Evolutionary conservation across 2,797 vertebrate genomes (phyloP).

Genomic region (Amazonetta brasiliensis): DNA sequence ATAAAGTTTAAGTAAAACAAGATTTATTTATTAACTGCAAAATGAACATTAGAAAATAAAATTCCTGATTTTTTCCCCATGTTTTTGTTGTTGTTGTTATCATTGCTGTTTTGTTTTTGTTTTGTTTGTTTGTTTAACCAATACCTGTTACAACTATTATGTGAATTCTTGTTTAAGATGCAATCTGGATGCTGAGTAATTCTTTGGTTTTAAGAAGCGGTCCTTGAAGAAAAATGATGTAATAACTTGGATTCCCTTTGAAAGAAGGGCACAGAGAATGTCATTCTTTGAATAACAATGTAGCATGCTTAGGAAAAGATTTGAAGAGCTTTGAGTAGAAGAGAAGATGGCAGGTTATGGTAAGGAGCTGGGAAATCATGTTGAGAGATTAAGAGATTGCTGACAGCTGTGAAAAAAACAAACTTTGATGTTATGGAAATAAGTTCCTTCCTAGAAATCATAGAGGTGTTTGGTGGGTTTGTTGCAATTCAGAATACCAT

Average conservation of each 20-base stretch:
- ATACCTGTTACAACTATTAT: background rate
- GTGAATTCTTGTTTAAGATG: background rate
- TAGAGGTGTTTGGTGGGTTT: background rate
- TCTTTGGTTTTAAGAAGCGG: background rate
- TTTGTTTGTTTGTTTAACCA: background rate
- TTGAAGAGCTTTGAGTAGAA: background rate
- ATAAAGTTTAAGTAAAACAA: background rate
- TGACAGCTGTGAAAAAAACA: background rate
- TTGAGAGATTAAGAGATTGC: background rate
- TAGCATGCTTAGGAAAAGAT: background rate
- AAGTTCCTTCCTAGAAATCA: background rate
- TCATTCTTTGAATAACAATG: background rate
- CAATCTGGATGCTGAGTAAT: background rate
- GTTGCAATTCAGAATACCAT: background rate
- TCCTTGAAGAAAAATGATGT: background rate
- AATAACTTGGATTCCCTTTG: background rate
- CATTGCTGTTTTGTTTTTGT: no score
- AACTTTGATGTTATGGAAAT: background rate
- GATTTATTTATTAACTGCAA: background rate
- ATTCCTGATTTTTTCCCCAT: no score
- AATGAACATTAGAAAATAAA: background rate
- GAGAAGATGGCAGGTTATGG: background rate
- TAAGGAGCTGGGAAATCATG: background rate
- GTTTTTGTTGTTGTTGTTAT: no score
- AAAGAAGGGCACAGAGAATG: rapidly evolving